Percentiles rank a stretch among this genome's conserved stretches.
Conservation (phyloP, 2,888 invertebrate genomes). For the Zele albiditarsus region DNA sequence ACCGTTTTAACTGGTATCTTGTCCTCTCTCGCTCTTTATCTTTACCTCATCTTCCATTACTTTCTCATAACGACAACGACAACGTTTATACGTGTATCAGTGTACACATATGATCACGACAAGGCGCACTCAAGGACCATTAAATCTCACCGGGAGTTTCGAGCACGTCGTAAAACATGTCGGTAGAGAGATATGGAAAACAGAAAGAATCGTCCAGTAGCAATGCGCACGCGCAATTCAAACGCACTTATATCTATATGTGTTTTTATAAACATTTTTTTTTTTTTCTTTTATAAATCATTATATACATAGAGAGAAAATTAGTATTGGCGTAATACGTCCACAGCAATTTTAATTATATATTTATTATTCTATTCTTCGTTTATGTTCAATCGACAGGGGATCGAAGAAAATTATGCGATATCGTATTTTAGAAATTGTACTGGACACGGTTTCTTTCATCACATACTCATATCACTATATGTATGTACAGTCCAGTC, state of each 20-base stretch:
- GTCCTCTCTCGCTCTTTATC: neutral
- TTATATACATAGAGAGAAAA: neutral
- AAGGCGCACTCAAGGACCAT: conserved; percentile 31
- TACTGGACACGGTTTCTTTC: conserved; percentile 50
- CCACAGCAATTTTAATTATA: neutral
- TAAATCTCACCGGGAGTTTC: conserved; percentile 43
- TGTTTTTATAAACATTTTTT: neutral
- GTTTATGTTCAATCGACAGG: neutral
- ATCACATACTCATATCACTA: conserved; percentile 44
- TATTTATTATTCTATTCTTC: neutral
- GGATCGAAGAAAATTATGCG: neutral
- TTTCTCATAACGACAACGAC: conserved; percentile 9
- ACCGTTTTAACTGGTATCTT: neutral
- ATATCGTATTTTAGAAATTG: conserved; percentile 55
- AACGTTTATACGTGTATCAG: neutral
- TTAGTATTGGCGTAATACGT: neutral
- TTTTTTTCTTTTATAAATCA: neutral
- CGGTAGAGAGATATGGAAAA: conserved; percentile 44
- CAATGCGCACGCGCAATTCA: conserved; percentile 28
- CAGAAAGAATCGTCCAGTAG: conserved; percentile 53
- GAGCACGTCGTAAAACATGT: conserved; percentile 37
- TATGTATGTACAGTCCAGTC: neutral
- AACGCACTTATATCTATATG: conserved; percentile 30
- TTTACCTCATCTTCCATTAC: conserved; percentile 10
- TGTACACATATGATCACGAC: conserved; percentile 2